Evolutionary conservation across 1,140 invertebrate species (phyloP), one percentile per base, ranked within the genome.

Genomic region (Drosophila funebris): DNA sequence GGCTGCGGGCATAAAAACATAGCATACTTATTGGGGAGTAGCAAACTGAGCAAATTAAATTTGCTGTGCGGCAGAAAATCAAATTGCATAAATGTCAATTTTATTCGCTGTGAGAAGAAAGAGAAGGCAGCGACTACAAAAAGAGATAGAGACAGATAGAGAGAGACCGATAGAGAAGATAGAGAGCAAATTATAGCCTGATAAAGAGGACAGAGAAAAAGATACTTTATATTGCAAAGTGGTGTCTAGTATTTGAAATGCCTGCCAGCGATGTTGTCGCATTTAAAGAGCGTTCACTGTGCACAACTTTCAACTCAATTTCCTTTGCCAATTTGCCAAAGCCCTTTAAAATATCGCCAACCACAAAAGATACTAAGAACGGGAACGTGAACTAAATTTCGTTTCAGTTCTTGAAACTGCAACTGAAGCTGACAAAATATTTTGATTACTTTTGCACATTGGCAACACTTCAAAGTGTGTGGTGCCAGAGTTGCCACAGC

Each of bases 51-150:
- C 57, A 78, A 83, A 83, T 83, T 83, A 68, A 83, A 83, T 83
- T 83, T 83, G 37, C 69, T 24, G 75, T 78, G 79, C 75, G 80
- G 75, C 78, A 71, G 36, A 67, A 72, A 83, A 83, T 83, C 79
- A 78, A 87, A 87, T 87, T 87, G 81, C 81, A 85, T 87, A 87
- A 85, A 88, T 80, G 82, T 88, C 82, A 87, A 87, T 88, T 81
- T 78, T 22, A 44, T 31, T 43, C 27, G n/a, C 16, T 8, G 13
- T n/a, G n/a, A n/a, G 18, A 0, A 31, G 43, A 16, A 16, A 11
- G 29, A 24, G 8, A 11, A 18, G 6, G 0, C 1, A 8, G 3
- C 5, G 3, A 9, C 6, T 11, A 14, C 7, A 43, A 0, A 43
- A 9, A 6, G 3, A 3, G 9, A 46, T 16, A 16, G 16, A 29